Evolutionary conservation across 2,888 invertebrate genomes (phyloP).

Genomic region (Mesoligia furuncula): DNA sequence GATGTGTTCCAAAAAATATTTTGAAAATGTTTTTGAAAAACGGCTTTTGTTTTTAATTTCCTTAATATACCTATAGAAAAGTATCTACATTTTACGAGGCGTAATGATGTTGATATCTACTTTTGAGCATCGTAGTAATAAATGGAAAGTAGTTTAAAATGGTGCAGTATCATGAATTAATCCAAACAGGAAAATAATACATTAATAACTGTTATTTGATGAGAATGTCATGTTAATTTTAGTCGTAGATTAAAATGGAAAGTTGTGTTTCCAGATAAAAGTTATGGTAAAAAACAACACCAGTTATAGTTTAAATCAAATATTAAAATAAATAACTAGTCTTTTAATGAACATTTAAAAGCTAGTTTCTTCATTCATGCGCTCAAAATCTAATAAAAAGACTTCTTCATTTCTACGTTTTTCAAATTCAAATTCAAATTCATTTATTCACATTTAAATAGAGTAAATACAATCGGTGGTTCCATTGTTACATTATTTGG

Average conservation of each 20-base stretch:
- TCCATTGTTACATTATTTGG: too few relatives aligned
- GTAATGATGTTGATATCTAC: neutral
- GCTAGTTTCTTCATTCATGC: conserved; percentile 41
- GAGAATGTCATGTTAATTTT: conserved; percentile 25
- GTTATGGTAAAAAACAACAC: too few relatives aligned
- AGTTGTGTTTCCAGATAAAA: conserved; percentile 50
- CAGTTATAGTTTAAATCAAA: conserved; percentile 28
- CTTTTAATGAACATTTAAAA: conserved; percentile 32
- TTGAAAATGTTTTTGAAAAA: too few relatives aligned
- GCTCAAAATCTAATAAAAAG: conserved; percentile 26
- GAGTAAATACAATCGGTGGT: too few relatives aligned
- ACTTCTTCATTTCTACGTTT: conserved; percentile 11
- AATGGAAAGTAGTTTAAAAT: conserved; percentile 45
- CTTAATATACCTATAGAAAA: neutral
- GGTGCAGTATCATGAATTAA: neutral
- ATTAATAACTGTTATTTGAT: conserved; percentile 15
- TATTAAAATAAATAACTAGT: conserved; percentile 34
- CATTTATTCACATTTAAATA: too few relatives aligned
- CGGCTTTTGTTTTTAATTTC: too few relatives aligned
- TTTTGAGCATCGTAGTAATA: neutral
- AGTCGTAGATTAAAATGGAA: conserved; percentile 55
- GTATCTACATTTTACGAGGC: neutral
- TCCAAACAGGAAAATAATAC: conserved; percentile 29
- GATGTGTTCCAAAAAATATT: too few relatives aligned
- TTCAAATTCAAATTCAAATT: too few relatives aligned